These are phyloP conservation scores for Drosophila subquinaria DNA, from an alignment of 2,888 invertebrate genomes.

Conservation along the genomic window DNA sequence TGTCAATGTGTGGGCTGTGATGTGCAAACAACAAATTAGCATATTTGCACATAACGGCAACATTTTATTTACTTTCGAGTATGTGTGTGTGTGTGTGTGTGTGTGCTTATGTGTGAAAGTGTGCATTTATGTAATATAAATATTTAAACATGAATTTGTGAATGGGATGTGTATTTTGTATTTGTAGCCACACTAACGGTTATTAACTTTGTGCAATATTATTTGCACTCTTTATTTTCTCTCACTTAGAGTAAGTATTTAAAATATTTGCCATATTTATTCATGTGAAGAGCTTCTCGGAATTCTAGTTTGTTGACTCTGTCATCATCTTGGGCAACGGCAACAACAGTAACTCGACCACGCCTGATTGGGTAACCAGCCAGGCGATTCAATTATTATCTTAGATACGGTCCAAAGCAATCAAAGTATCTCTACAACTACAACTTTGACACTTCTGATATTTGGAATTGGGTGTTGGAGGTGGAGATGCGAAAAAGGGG, in stretches of 20 bases:
- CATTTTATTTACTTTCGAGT: conserved; percentile 52
- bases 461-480: neutral
- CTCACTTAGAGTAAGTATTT: conserved; percentile 24
- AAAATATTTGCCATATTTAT: conserved; percentile 17
- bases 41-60: conserved; percentile 75
- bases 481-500: neutral
- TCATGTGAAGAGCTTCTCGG: conserved; percentile 13
- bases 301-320: neutral
- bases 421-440: conserved; percentile 4
- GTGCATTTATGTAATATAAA: conserved; percentile 64
- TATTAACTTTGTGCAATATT: conserved; percentile 48
- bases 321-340: neutral
- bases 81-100: conserved; percentile 11
- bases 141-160: conserved; percentile 66
- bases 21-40: conserved; percentile 75
- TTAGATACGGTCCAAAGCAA: conserved; percentile 5
- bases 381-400: conserved; percentile 38
- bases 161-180: conserved; percentile 35
- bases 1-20: conserved; percentile 44
- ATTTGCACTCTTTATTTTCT: conserved; percentile 22
- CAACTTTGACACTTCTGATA: conserved; percentile 29
- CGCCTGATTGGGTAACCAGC: conserved; percentile 30
- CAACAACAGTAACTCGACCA: neutral
- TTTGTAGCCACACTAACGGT: conserved; percentile 11
- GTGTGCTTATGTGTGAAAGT: conserved; percentile 14